These are phyloP conservation scores for Galeopterus variegatus DNA, from an alignment of 2,113 vertebrate species.

Conservation along the genomic window DNA sequence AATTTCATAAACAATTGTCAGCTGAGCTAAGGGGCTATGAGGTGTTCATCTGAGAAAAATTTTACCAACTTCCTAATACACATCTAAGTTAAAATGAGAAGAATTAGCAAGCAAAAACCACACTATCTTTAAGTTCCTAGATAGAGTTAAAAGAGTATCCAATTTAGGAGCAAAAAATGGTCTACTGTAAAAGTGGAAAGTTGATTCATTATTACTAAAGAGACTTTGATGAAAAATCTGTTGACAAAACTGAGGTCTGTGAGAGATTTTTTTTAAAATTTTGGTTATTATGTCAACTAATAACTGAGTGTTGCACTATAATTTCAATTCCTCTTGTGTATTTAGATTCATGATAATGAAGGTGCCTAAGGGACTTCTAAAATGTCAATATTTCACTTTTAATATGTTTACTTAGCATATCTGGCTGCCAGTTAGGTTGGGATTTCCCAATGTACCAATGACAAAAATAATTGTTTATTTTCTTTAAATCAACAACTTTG, in stretches of 20 bases:
- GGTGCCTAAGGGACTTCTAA: background rate
- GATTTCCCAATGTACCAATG: background rate
- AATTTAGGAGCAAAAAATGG: background rate
- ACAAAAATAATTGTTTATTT: constrained; percentile 7
- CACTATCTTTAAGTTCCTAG: background rate
- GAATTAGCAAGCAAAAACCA: background rate
- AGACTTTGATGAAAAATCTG: background rate
- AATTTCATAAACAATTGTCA: background rate
- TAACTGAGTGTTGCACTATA: background rate
- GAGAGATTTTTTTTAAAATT: background rate
- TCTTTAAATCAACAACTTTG: background rate
- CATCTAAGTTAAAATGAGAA: constrained; percentile 1
- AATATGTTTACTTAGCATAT: background rate
- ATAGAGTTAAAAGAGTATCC: background rate
- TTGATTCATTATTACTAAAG: background rate
- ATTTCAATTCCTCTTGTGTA: background rate
- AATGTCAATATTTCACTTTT: background rate
- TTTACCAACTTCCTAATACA: background rate
- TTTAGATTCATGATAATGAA: constrained; percentile 24
- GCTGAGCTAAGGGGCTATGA: background rate
- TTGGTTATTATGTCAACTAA: background rate
- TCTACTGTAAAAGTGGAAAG: background rate
- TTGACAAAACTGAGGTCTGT: background rate
- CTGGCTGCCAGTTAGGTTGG: background rate
- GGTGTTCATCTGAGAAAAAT: background rate